phyloP scores from a whole-genome alignment of 2,888 invertebrate species.

The Pristionchus entomophagus region DNA sequence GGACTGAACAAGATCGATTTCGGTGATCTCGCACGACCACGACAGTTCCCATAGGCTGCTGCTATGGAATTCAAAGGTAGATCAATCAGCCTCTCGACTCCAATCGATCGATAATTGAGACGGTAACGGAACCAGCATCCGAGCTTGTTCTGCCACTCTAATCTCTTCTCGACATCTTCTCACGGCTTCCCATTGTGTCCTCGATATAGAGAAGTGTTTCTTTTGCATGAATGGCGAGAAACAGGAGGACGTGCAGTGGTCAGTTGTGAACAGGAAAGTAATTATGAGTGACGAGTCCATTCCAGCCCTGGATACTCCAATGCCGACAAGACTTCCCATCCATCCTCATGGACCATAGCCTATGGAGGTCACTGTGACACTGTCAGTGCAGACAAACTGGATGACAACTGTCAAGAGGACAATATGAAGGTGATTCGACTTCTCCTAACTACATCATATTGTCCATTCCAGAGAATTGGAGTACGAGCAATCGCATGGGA shows the following conservation, averaged over 20 bases:
- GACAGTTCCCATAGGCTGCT: slow-evolving; percentile 26
- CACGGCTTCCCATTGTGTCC: background rate
- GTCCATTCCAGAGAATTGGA: slow-evolving; percentile 15
- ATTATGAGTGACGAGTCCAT: too few species aligned
- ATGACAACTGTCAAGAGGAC: slow-evolving; percentile 8
- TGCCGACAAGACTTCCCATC: background rate
- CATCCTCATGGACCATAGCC: background rate
- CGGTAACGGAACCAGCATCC: background rate
- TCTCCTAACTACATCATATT: background rate
- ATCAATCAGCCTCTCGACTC: too few species aligned
- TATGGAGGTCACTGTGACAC: slow-evolving; percentile 27
- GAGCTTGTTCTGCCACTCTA: slow-evolving; percentile 2
- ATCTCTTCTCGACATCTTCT: slow-evolving; percentile 20
- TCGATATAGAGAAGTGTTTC: background rate
- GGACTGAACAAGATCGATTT: background rate
- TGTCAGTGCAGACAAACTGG: background rate
- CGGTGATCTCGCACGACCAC: background rate
- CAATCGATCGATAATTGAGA: background rate
- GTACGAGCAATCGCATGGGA: slow-evolving; percentile 18
- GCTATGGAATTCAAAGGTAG: background rate
- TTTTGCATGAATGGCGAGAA: too few species aligned
- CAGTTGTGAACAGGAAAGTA: background rate
- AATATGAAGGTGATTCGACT: background rate
- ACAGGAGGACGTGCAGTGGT: too few species aligned
- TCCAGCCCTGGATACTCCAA: too few species aligned